These are phyloP conservation scores for Ferrisia virgata DNA, from an alignment of 2,888 invertebrate species.

Conservation along the genomic window DNA sequence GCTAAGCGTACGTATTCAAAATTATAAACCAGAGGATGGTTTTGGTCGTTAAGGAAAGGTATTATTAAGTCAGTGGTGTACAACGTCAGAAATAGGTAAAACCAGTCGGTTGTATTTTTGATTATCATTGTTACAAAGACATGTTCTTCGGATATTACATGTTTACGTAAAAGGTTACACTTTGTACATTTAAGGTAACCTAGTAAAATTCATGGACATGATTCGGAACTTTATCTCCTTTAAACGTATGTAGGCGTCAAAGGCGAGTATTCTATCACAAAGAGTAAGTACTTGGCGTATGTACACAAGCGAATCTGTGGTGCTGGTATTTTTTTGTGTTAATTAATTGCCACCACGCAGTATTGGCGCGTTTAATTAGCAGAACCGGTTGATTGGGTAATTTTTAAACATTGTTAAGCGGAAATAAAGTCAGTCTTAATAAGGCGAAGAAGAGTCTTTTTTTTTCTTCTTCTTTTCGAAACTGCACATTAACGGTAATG, in stretches of 20 bases:
- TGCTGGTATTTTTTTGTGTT: not conserved
- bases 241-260: not conserved
- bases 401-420: slow-evolving; percentile 11
- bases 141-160: no score
- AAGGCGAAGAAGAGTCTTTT: not conserved
- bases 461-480: not conserved
- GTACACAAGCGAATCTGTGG: not conserved
- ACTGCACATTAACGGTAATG: not conserved
- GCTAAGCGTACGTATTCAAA: not conserved
- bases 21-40: not conserved
- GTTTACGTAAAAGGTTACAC: slow-evolving; percentile 7
- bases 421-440: not conserved
- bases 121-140: slow-evolving; percentile 5
- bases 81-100: not conserved
- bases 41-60: slow-evolving; percentile 22
- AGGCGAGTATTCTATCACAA: slow-evolving; percentile 7
- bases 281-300: no score
- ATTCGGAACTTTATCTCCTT: not conserved
- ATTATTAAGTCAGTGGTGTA: not conserved
- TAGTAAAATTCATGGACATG: not conserved
- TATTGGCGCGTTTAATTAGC: slow-evolving; percentile 14
- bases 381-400: slow-evolving; percentile 13
- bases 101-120: not conserved
- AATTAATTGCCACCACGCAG: not conserved
- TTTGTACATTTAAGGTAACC: not conserved